phyloP scores from a whole-genome alignment of 2,113 vertebrate species.

The Chiloscyllium plagiosum region DNA sequence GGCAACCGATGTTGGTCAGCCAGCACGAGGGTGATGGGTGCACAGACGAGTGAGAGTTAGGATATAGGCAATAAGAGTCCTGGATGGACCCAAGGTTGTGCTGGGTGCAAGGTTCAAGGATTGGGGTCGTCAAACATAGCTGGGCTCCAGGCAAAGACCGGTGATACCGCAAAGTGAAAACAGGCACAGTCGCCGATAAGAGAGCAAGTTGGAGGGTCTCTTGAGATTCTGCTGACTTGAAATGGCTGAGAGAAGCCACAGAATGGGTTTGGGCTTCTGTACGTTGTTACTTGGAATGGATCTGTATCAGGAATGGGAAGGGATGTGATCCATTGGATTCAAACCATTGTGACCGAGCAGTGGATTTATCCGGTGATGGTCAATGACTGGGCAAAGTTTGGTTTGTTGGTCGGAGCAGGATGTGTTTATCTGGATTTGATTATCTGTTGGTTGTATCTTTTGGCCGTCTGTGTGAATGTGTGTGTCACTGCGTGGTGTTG shows the following conservation, averaged over 20 bases:
- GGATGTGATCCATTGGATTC: not conserved
- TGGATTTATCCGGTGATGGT: not conserved
- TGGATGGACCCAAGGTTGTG: not conserved
- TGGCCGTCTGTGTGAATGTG: not conserved
- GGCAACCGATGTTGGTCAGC: not conserved
- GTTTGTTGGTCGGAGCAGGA: not conserved
- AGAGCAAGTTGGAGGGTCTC: not conserved
- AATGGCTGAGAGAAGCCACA: not conserved
- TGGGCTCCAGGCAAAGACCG: not conserved
- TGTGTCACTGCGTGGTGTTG: not conserved
- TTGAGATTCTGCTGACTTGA: not conserved
- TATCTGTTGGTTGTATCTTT: not conserved
- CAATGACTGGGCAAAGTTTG: not conserved
- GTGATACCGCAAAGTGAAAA: not conserved
- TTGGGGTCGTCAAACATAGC: not conserved
- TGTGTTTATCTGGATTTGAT: not conserved
- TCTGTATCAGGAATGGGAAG: not conserved
- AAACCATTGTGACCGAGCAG: not conserved
- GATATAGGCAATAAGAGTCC: not conserved
- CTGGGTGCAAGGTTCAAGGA: not conserved
- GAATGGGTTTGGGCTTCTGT: not conserved
- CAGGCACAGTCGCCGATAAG: not conserved
- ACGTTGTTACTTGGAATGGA: not conserved
- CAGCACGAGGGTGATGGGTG: not conserved
- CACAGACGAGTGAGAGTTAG: not conserved